These are phyloP conservation scores for Littorina saxatilis DNA, from an alignment of 1,140 invertebrate genomes.

Conservation along the genomic window DNA sequence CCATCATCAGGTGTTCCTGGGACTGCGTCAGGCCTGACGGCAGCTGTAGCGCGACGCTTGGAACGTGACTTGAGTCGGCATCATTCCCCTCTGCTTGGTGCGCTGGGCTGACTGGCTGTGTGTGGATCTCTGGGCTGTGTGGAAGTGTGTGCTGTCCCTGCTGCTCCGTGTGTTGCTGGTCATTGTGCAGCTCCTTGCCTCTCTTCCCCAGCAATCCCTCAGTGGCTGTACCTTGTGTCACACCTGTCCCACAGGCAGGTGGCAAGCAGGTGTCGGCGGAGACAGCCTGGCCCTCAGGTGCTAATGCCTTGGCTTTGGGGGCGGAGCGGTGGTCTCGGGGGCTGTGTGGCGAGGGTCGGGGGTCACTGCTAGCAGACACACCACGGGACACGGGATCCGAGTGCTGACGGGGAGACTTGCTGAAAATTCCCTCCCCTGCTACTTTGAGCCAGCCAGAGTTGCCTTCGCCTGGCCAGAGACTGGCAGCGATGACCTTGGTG, in stretches of 20 bases:
- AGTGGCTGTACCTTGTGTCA: background rate
- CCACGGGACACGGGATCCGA: background rate
- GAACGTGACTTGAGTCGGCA: too few relatives aligned
- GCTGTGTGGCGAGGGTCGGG: background rate
- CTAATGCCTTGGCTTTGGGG: background rate
- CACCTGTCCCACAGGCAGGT: background rate
- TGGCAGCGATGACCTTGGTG: background rate
- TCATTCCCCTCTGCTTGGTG: too few relatives aligned
- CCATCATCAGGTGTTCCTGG: slow-evolving; percentile 33
- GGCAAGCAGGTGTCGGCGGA: too few relatives aligned
- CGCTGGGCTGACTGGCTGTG: background rate
- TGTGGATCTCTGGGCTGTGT: background rate
- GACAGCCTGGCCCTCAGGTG: background rate
- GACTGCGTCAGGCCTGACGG: slow-evolving; percentile 2
- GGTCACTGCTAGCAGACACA: too few relatives aligned
- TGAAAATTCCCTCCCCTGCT: slow-evolving; percentile 34
- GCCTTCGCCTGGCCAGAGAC: background rate
- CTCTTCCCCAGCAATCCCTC: slow-evolving; percentile 14
- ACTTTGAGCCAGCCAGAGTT: slow-evolving; percentile 16
- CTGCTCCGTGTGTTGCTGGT: slow-evolving; percentile 27
- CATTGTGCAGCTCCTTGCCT: slow-evolving; percentile 29
- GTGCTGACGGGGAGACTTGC: background rate
- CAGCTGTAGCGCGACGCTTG: background rate
- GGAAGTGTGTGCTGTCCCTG: too few relatives aligned
- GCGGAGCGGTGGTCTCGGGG: background rate